Conservation (phyloP, 53 echinoderm and acorn worm species). For the Arbacia lixula region DNA sequence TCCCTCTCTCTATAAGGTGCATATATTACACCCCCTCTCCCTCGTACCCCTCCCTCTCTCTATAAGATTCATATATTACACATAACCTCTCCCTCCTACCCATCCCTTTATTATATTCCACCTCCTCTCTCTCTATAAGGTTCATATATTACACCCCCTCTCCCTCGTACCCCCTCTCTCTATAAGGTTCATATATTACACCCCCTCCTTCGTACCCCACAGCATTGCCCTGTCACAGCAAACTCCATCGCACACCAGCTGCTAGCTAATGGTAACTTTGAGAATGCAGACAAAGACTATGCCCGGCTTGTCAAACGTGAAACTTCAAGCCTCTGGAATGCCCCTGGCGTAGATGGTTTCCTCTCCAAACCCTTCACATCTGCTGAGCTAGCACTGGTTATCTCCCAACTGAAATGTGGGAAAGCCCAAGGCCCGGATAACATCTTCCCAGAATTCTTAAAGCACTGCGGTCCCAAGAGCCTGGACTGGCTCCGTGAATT, state of each 20-base stretch:
- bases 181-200: no score
- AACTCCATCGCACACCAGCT: conserved; percentile 59
- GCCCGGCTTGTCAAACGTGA: conserved; percentile 12
- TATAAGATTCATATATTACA: not conserved
- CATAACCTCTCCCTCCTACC: no score
- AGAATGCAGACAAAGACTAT: conserved; percentile 35
- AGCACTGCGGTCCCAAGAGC: conserved; percentile 46
- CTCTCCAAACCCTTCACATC: conserved; percentile 53
- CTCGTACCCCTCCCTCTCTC: not conserved
- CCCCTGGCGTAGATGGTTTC: conserved; percentile 41
- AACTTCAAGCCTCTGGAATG: conserved; percentile 42
- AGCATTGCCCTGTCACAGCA: conserved; percentile 53
- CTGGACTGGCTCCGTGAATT: conserved; percentile 56
- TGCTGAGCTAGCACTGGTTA: conserved; percentile 8
- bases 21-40: no score
- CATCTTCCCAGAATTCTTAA: conserved; percentile 47
- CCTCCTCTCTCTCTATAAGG: no score
- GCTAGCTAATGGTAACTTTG: conserved; percentile 48
- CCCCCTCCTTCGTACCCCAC: no score
- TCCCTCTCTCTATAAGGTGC: no score
- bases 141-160: no score
- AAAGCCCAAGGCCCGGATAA: conserved; percentile 49
- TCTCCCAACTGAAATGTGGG: conserved; percentile 34
- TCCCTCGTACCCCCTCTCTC: no score
- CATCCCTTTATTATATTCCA: no score